Evolutionary conservation across 2,113 vertebrate species (phyloP), one percentile per base, ranked within the genome.

Genomic region (Lophius piscatorius): DNA sequence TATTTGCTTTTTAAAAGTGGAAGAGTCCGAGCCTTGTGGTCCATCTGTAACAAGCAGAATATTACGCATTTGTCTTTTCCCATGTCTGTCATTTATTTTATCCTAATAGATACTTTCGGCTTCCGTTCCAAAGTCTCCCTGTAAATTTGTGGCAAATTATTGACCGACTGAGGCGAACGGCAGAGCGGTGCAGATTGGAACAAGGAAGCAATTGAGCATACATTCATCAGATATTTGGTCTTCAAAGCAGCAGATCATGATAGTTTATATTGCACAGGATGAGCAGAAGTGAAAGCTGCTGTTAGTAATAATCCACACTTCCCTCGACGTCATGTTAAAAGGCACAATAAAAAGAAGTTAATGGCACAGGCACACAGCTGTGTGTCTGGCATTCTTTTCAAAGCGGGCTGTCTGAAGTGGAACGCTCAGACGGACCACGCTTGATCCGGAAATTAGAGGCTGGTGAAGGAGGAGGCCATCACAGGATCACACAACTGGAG

Each of bases 401-500:
- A 26, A 13, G n/a, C 23, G n/a, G n/a, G n/a, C 28, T 2, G 38
- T 26, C 12, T 50, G 47, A 45, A 31, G 42, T 46, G n/a, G 61
- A 7, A 60, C 44, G 57, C 35, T 49, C 63, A 45, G 67, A 63
- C 16, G 5, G 8, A 20, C 9, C 18, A 2, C 2, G 5, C 3
- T 6, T 41, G 23, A 36, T n/a, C n/a, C n/a, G n/a, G 16, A 4
- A 3, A 22, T 12, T 36, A 8, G 13, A n/a, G n/a, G n/a, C n/a
- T n/a, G n/a, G n/a, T n/a, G n/a, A n/a, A n/a, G 38, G 54, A 12
- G 3, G 11, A 29, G n/a, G 21, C 46, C 18, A 5, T 90, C 63
- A 91, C 49, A 92, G 84, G 68, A 92, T 89, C 44, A 83, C 61
- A 40, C 90, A 91, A 80, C 78, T 81, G 35, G 78, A 84, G 0